phyloP scores from a whole-genome alignment of 2,888 invertebrate species.

The Leucozona laternaria region DNA sequence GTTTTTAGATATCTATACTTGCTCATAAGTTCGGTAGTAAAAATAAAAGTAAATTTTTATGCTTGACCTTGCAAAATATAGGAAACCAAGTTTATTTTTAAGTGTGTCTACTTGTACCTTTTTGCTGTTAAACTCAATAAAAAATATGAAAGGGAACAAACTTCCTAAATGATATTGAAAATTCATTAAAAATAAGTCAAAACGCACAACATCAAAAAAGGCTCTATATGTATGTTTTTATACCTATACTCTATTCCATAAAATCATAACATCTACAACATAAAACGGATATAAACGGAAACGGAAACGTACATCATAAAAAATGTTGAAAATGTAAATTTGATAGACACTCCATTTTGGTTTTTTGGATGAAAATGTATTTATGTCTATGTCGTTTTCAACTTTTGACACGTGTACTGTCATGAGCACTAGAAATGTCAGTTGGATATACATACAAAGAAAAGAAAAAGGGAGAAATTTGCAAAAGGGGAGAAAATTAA shows the following conservation, averaged over 20 bases:
- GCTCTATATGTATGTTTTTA: too few species aligned
- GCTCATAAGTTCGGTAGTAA: background rate
- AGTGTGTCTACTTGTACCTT: background rate
- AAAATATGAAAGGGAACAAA: background rate
- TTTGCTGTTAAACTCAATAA: slow-evolving; percentile 5
- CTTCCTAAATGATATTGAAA: slow-evolving; percentile 22
- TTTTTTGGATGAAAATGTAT: slow-evolving; percentile 29
- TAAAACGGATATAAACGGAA: slow-evolving; percentile 54
- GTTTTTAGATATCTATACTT: background rate
- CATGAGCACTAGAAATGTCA: slow-evolving; percentile 44
- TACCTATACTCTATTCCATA: background rate
- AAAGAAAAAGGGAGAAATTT: background rate
- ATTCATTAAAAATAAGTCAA: slow-evolving; percentile 5
- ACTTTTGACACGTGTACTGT: slow-evolving; percentile 47
- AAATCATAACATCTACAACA: slow-evolving; percentile 8
- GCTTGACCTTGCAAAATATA: slow-evolving; percentile 2
- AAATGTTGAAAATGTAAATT: slow-evolving; percentile 57
- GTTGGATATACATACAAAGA: background rate
- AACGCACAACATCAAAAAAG: background rate
- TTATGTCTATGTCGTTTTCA: slow-evolving; percentile 14
- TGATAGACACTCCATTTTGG: slow-evolving; percentile 56
- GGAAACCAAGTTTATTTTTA: slow-evolving; percentile 3
- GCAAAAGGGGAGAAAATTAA: slow-evolving; percentile 1
- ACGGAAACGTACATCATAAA: slow-evolving; percentile 53
- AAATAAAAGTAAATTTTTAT: slow-evolving; percentile 6